Base-by-base conservation (phyloP, 37 sponge, comb jelly and placozoan species). In the Axinella damicornis region DNA sequence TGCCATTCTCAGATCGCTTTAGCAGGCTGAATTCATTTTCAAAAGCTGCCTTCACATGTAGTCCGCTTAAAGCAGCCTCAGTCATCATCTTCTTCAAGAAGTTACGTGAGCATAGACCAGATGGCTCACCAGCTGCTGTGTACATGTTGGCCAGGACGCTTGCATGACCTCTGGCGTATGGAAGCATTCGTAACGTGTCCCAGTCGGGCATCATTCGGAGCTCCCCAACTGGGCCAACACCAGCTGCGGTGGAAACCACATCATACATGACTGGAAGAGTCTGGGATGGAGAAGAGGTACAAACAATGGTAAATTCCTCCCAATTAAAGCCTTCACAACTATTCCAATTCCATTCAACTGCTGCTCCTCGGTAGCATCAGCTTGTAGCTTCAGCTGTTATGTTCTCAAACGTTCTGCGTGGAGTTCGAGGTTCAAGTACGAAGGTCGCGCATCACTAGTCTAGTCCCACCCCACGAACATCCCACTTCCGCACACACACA, bases 11-110 rank as follows among this genome's bases (percentile, higher is more conserved):
- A 46, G 46, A 46, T 46, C 6, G 46, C 38, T 66, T 70, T n/a
- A 79, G 30, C 6, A 86, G 73, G 40, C 36, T 41, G 30, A 78
- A 86, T 61, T 86, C 87, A 27, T 53, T 78, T 31, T 86, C 87
- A 55, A 79, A 79, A n/a, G 78, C 87, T 24, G 79, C 79, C 21
- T 86, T 69, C 31, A 86, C 17, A 21, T 40, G 35, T 18, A 86
- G 53, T 2, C 79, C 80, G 13, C 39, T 60, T 22, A 12, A 53
- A n/a, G 57, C 57, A 17, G 79, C 68, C 54, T 69, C 46, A 41
- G 69, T 57, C 58, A 72, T 78, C 59, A 68, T 76, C 30, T 71
- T 52, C 34, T 40, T 66, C 58, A 86, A 80, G 41, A 78, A 54
- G 69, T 72, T 24, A 25, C 80, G 58, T 0, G 87, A 71, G 57